These are phyloP conservation scores for Pseudocheirus occidentalis DNA, from an alignment of 2,797 vertebrate genomes.

Conservation along the genomic window DNA sequence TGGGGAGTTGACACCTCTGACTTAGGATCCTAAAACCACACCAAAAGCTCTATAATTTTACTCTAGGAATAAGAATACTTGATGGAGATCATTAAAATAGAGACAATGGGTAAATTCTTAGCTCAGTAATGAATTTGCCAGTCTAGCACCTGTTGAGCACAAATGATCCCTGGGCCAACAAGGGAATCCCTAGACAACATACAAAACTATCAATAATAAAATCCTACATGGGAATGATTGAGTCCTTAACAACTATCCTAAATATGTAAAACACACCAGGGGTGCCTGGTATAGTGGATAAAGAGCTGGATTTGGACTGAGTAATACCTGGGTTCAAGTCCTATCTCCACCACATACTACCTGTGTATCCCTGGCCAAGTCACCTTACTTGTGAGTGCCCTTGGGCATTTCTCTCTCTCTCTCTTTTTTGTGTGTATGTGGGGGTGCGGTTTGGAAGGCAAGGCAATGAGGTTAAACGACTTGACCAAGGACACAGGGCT, in stretches of 20 bases:
- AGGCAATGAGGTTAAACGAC: no score
- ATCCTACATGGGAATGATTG: neutral
- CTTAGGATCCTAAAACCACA: neutral
- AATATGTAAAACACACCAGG: neutral
- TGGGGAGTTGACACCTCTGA: neutral
- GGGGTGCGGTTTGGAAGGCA: no score
- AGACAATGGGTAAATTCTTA: neutral
- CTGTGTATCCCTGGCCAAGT: neutral
- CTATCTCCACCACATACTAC: neutral
- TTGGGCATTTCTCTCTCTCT: neutral
- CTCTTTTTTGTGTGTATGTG: no score
- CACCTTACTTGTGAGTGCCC: neutral
- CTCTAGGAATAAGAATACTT: neutral
- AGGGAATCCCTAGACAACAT: neutral
- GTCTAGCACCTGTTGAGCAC: neutral
- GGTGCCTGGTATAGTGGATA: neutral
- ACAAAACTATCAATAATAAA: neutral
- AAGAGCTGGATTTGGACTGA: neutral
- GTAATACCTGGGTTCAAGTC: neutral
- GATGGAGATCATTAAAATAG: neutral
- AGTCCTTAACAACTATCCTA: neutral
- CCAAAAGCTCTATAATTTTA: neutral
- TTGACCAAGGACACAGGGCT: no score
- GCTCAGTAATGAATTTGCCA: neutral
- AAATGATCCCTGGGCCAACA: neutral